phyloP scores from a whole-genome alignment of 2,797 vertebrate genomes.

The Eulemur albifrons region DNA sequence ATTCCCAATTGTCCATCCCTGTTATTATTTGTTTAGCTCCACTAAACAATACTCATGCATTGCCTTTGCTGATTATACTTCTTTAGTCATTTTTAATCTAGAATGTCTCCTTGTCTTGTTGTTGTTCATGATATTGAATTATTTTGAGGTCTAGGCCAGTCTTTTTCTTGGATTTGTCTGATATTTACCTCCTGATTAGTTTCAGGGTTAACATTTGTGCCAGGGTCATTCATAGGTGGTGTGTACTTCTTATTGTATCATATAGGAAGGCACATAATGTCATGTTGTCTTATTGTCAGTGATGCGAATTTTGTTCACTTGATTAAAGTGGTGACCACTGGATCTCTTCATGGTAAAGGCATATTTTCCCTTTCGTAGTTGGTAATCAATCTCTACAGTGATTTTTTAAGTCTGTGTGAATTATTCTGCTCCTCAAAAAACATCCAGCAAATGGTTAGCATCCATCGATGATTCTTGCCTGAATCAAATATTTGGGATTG shows the following conservation, averaged over 20 bases:
- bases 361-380: background rate
- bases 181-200: background rate
- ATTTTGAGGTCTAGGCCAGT: background rate
- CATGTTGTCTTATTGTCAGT: background rate
- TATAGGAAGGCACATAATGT: background rate
- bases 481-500: background rate
- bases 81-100: background rate
- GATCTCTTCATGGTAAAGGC: background rate
- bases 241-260: background rate
- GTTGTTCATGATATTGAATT: background rate
- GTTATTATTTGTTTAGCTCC: background rate
- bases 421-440: background rate
- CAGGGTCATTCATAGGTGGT: background rate
- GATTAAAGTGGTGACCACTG: background rate
- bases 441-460: background rate
- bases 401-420: background rate
- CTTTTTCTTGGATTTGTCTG: background rate
- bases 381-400: background rate
- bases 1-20: background rate
- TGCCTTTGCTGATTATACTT: background rate
- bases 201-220: background rate
- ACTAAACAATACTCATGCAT: background rate
- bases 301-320: background rate
- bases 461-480: background rate
- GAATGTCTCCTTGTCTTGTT: background rate